Evolutionary conservation across 2,797 vertebrate species (phyloP).

Genomic region (Pseudopleuronectes americanus): DNA sequence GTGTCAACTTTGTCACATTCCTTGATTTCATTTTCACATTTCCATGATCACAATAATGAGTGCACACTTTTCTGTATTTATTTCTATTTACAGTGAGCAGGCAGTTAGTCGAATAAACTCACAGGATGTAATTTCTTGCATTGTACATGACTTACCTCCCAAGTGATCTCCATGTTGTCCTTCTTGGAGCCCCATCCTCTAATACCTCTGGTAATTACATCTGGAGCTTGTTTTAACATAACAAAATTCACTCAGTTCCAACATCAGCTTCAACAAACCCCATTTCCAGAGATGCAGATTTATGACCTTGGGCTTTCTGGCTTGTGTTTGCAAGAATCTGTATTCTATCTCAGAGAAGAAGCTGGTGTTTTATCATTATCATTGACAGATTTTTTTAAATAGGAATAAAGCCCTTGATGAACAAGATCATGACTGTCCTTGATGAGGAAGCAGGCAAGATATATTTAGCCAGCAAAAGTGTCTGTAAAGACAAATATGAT

Average conservation of each 20-base stretch:
- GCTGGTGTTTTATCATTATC: neutral
- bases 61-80: no score
- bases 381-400: neutral
- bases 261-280: neutral
- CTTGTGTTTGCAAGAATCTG: neutral
- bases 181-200: conserved; percentile 91
- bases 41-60: no score
- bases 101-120: no score
- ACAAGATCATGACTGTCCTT: neutral
- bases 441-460: neutral
- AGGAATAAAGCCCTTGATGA: no score
- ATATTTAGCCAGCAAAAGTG: neutral
- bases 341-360: neutral
- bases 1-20: no score
- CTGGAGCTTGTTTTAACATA: conserved; percentile 85
- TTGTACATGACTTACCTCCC: conserved; percentile 87
- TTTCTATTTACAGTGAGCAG: no score
- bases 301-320: neutral
- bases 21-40: no score
- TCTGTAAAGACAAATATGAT: no score
- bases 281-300: neutral
- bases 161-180: conserved; percentile 97
- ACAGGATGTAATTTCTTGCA: neutral
- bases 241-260: neutral
- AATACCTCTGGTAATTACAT: conserved; percentile 88